These are phyloP conservation scores for Halcyon leucocephala DNA, from an alignment of 2,797 vertebrate species.

Conservation along the genomic window DNA sequence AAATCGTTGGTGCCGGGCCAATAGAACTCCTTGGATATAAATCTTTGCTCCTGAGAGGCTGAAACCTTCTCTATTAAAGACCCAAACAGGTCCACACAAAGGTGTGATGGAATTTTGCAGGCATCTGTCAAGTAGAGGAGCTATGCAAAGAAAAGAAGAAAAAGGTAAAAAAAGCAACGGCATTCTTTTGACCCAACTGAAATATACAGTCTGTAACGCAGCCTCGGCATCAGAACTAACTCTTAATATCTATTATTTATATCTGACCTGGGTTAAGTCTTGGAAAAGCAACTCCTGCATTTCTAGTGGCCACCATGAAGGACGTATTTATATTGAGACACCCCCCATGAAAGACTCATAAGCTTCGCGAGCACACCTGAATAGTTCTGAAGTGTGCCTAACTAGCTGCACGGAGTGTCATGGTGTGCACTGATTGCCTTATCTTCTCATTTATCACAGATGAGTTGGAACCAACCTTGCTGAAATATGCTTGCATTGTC, in stretches of 20 bases:
- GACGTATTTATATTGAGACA: slow-evolving; percentile 83
- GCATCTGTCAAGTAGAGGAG: slow-evolving; percentile 76
- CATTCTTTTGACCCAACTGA: slow-evolving; percentile 69
- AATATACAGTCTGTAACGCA: slow-evolving; percentile 64
- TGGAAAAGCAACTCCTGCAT: slow-evolving; percentile 78
- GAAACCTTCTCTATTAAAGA: slow-evolving; percentile 79
- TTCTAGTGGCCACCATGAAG: slow-evolving; percentile 84
- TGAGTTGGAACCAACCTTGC: slow-evolving; percentile 97
- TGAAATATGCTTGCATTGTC: slow-evolving; percentile 92
- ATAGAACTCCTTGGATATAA: slow-evolving; percentile 72
- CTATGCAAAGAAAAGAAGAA: slow-evolving; percentile 52
- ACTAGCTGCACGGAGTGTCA: slow-evolving; percentile 90
- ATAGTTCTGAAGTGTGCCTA: slow-evolving; percentile 85
- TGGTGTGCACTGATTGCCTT: slow-evolving; percentile 95
- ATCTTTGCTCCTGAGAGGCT: slow-evolving; percentile 77
- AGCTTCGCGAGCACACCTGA: slow-evolving; percentile 86
- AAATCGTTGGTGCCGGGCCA: slow-evolving; percentile 73
- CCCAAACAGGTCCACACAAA: slow-evolving; percentile 76
- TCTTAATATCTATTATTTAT: slow-evolving; percentile 82
- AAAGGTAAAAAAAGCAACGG: slow-evolving; percentile 23
- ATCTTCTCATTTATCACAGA: slow-evolving; percentile 99
- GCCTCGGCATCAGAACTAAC: slow-evolving; percentile 63
- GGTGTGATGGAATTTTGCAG: slow-evolving; percentile 80
- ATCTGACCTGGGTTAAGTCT: slow-evolving; percentile 81
- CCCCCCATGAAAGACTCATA: slow-evolving; percentile 78